A percentile compares a stretch with the other conserved stretches of the same genome.
Conservation (phyloP, 2,888 invertebrate species). For the Ennomos quercinarius region DNA sequence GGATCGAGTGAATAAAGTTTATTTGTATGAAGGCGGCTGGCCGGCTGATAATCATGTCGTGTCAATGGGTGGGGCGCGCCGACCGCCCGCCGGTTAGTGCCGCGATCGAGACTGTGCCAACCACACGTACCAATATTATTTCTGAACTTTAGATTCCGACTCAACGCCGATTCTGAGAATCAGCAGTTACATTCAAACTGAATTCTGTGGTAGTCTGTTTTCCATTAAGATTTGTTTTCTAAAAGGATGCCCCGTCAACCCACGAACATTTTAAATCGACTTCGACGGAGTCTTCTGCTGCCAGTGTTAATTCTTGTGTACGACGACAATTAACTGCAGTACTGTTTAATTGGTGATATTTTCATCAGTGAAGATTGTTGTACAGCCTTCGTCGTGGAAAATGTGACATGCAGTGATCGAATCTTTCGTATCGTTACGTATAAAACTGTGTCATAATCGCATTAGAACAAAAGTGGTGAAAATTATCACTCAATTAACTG, state of each 20-base stretch:
- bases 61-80: slow-evolving; percentile 77
- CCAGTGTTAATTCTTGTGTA: slow-evolving; percentile 79
- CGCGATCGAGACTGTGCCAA: slow-evolving; percentile 62
- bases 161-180: slow-evolving; percentile 43
- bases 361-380: slow-evolving; percentile 27
- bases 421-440: slow-evolving; percentile 50
- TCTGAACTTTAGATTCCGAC: slow-evolving; percentile 49
- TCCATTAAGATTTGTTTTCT: slow-evolving; percentile 29
- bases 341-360: slow-evolving; percentile 33
- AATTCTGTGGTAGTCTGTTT: slow-evolving; percentile 36
- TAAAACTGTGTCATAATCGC: slow-evolving; percentile 53
- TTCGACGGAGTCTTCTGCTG: slow-evolving; percentile 70
- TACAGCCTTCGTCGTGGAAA: slow-evolving; percentile 55
- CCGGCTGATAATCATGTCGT: slow-evolving; percentile 76
- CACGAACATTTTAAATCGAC: slow-evolving; percentile 73
- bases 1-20: slow-evolving; percentile 83
- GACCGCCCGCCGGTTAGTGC: slow-evolving; percentile 64
- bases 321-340: slow-evolving; percentile 71
- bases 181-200: slow-evolving; percentile 35
- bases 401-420: slow-evolving; percentile 66
- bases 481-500: slow-evolving; percentile 49
- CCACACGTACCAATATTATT: slow-evolving; percentile 50
- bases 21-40: slow-evolving; percentile 76
- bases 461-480: slow-evolving; percentile 47
- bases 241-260: slow-evolving; percentile 78